Evolutionary conservation across 2,113 vertebrate species (phyloP).

Genomic region (Pandion haliaetus): DNA sequence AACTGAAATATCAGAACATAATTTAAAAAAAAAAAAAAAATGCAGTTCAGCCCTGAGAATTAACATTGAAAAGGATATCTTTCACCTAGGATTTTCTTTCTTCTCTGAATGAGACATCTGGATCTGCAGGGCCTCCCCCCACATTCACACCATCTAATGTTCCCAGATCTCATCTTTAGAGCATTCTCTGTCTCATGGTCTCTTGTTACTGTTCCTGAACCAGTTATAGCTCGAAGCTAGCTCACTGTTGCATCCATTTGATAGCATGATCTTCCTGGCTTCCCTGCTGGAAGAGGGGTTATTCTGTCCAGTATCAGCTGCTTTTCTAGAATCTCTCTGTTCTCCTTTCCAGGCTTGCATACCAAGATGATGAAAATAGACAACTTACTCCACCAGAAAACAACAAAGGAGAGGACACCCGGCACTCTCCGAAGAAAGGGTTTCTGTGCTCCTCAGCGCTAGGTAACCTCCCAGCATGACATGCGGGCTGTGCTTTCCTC

Average conservation of each 20-base stretch:
- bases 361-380: constrained; percentile 90
- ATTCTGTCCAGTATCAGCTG: not conserved
- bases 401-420: constrained; percentile 72
- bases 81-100: not conserved
- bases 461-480: constrained; percentile 70
- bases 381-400: constrained; percentile 87
- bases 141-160: not conserved
- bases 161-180: not conserved
- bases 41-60: not conserved
- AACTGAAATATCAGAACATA: not conserved
- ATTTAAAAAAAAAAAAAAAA: not conserved
- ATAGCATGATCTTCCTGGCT: not conserved
- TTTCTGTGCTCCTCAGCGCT: constrained; percentile 92
- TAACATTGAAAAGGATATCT: not conserved
- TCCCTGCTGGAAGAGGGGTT: not conserved
- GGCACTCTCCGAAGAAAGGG: constrained; percentile 86
- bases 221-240: not conserved
- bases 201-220: not conserved
- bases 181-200: not conserved
- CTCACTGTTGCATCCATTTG: not conserved
- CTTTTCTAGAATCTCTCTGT: not conserved
- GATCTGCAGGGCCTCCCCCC: not conserved
- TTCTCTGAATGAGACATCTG: not conserved
- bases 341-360: constrained; percentile 82
- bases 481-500: not conserved